Percentiles rank a stretch among this genome's conserved stretches.
Conservation (phyloP, 2,797 vertebrate species). For the Lutjanus campechanus region DNA sequence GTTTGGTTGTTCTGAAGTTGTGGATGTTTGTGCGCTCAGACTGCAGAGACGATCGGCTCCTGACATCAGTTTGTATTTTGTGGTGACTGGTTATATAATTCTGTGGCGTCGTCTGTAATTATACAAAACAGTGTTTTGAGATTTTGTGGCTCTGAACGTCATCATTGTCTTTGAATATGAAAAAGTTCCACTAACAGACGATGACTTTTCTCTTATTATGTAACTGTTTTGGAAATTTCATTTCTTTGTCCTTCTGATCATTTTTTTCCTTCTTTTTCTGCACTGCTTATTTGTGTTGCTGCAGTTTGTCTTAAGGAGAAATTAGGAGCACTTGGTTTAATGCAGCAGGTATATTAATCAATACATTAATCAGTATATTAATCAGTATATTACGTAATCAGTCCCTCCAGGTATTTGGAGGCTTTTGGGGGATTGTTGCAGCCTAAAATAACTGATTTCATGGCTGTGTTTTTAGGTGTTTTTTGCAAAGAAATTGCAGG, state of each 20-base stretch:
- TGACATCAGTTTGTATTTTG: background rate
- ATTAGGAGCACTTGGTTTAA: too few species aligned
- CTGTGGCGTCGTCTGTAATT: background rate
- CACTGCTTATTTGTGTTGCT: background rate
- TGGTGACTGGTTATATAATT: slow-evolving; percentile 4
- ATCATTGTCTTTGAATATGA: background rate
- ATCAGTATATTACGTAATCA: too few species aligned
- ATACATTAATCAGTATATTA: too few species aligned
- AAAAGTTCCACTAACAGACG: background rate
- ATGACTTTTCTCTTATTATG: background rate
- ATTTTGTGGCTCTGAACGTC: background rate
- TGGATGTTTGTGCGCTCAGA: too few species aligned
- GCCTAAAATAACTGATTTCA: too few species aligned
- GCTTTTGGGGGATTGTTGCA: too few species aligned
- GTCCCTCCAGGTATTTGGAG: too few species aligned
- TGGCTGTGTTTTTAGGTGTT: too few species aligned
- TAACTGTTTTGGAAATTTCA: background rate
- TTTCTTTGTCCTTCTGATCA: background rate
- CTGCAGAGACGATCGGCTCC: background rate
- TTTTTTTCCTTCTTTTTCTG: background rate
- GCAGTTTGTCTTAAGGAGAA: too few species aligned
- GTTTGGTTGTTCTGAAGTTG: background rate
- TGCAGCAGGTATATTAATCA: too few species aligned
- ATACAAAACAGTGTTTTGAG: background rate
- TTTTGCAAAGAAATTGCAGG: too few species aligned